These are phyloP conservation scores for Squalus acanthias DNA, from an alignment of 2,797 vertebrate genomes.

Conservation along the genomic window DNA sequence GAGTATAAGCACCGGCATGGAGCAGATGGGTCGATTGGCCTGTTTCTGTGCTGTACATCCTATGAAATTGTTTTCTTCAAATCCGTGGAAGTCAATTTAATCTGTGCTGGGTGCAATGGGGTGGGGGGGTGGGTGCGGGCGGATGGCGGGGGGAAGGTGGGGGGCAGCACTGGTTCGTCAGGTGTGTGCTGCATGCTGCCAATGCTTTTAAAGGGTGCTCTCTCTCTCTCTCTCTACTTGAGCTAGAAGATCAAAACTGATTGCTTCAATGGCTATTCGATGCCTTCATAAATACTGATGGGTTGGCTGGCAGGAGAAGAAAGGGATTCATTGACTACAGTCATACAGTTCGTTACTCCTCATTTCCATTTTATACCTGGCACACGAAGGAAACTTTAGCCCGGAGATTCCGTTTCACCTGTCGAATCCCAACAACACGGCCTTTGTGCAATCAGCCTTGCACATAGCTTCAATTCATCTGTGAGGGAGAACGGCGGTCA, in stretches of 20 bases:
- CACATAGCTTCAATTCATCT: neutral
- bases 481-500: neutral
- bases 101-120: neutral
- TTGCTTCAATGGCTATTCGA: neutral
- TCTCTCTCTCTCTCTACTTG: neutral
- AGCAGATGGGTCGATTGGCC: no score
- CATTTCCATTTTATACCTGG: neutral
- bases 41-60: neutral
- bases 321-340: neutral
- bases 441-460: neutral
- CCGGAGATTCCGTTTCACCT: neutral
- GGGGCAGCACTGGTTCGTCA: neutral
- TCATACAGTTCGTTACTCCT: neutral
- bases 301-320: neutral
- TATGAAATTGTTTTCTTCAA: neutral
- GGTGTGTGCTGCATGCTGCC: neutral
- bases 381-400: neutral
- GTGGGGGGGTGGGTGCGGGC: no score
- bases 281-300: slow-evolving; percentile 18
- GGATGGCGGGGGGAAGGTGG: no score
- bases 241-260: neutral
- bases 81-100: neutral
- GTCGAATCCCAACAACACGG: neutral
- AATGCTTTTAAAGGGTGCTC: neutral
- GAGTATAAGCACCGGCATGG: no score